Base-by-base conservation (phyloP, 2,888 invertebrate species). In the Diarsia brunnea region DNA sequence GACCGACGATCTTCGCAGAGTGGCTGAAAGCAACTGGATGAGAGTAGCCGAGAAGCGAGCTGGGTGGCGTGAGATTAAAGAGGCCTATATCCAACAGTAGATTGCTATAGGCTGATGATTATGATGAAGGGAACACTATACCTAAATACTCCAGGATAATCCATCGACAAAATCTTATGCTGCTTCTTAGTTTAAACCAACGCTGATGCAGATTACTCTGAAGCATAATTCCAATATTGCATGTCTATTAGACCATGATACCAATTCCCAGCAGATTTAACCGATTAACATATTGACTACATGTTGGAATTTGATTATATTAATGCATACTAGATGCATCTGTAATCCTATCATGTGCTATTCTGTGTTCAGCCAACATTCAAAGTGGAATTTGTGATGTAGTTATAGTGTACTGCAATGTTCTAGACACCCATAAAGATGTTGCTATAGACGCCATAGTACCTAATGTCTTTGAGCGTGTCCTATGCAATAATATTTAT, bases 261-360 rank as follows among this genome's bases (percentile, higher is more conserved):
- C 24, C 73, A 73, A 82, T 73, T 61, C 63, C 47, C 58, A 65
- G 21, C 51, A 27, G 60, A 71, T 27, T 47, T 8, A 27, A 55
- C 27, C 49, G 49, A 84, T 72, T 81, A 82, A 69, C 75, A 71
- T 78, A 82, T 83, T 79, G 70, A 83, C 66, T 78, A 73, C 38
- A 70, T 38, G 31, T 66, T 66, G 45, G 4, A 80, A 76, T 82
- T 53, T 55, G 61, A 70, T 69, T 69, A 12, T 16, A 72, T 43
- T 67, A 58, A 51, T 75, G 71, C 73, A 75, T 65, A 61, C 49
- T 61, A 31, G 31, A 84, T 82, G 80, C 65, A 84, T 71, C 14
- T 38, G 24, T 72, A 76, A 82, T 80, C 66, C 31, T 51, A 72
- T 63, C 68, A 69, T 73, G 21, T 47, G 11, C 21, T 47, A 68